These are phyloP conservation scores for Drosophila multiciliata DNA, from an alignment of 2,888 invertebrate genomes.

Conservation along the genomic window DNA sequence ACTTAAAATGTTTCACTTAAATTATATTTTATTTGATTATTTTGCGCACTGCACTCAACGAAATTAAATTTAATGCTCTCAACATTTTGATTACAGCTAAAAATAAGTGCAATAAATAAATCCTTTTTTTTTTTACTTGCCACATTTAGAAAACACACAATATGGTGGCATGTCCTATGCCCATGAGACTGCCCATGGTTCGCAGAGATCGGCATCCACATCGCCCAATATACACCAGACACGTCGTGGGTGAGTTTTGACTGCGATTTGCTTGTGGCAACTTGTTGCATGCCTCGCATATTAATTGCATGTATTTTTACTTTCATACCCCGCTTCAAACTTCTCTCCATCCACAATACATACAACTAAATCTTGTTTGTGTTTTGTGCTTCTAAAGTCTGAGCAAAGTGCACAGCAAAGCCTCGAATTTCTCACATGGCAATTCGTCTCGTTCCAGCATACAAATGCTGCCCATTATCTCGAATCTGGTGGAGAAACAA, in stretches of 20 bases:
- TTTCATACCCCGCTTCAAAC: conserved; percentile 30
- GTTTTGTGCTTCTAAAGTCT: conserved; percentile 45
- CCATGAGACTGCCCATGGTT: conserved; percentile 67
- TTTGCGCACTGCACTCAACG: conserved; percentile 28
- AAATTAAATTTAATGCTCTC: conserved; percentile 33
- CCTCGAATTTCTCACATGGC: conserved; percentile 83
- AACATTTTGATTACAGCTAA: conserved; percentile 25
- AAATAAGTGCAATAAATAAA: conserved; percentile 8
- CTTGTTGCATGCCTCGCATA: conserved; percentile 23
- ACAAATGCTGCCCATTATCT: conserved; percentile 85
- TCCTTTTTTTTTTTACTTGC: not conserved
- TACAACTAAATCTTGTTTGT: conserved; percentile 26
- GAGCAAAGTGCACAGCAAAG: conserved; percentile 78
- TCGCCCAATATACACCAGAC: conserved; percentile 83
- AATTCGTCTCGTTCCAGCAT: conserved; percentile 85
- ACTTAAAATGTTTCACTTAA: not conserved
- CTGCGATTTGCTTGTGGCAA: not conserved
- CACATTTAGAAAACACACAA: conserved; percentile 72
- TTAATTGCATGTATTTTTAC: conserved; percentile 60
- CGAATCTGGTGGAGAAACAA: conserved; percentile 84
- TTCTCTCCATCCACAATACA: conserved; percentile 20
- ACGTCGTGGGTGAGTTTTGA: conserved; percentile 81
- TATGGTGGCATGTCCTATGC: conserved; percentile 74
- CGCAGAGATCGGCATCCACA: conserved; percentile 81
- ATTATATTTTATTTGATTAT: conserved; percentile 12